phyloP scores from a whole-genome alignment of 2,888 invertebrate genomes.

The Tenodera sinensis region DNA sequence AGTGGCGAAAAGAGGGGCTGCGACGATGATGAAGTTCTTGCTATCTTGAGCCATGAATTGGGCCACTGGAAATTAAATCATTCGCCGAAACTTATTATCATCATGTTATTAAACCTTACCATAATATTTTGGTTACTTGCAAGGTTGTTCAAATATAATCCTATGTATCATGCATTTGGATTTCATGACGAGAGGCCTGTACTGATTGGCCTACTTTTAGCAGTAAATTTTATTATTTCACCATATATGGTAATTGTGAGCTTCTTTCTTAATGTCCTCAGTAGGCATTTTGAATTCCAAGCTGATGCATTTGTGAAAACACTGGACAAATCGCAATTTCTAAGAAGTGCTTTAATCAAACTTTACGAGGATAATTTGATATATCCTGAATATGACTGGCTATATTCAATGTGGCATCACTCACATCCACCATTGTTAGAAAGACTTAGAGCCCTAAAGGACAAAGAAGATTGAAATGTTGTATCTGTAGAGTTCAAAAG shows the following conservation, averaged over 20 bases:
- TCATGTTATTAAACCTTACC: slow-evolving; percentile 70
- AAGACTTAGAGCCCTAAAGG: slow-evolving; percentile 64
- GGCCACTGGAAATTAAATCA: slow-evolving; percentile 97
- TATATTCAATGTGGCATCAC: slow-evolving; percentile 93
- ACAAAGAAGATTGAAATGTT: background rate
- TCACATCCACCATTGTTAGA: slow-evolving; percentile 96
- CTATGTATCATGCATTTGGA: slow-evolving; percentile 86
- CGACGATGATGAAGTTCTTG: slow-evolving; percentile 87
- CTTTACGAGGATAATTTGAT: slow-evolving; percentile 93
- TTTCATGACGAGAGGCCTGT: slow-evolving; percentile 78
- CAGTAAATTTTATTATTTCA: slow-evolving; percentile 86
- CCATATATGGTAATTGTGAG: slow-evolving; percentile 89
- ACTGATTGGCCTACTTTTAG: slow-evolving; percentile 84
- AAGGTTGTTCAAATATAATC: slow-evolving; percentile 55
- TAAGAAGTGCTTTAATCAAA: slow-evolving; percentile 83
- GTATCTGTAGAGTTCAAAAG: background rate
- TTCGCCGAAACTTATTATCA: slow-evolving; percentile 75
- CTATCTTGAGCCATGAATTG: slow-evolving; percentile 92
- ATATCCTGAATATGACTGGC: slow-evolving; percentile 89
- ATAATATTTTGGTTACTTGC: slow-evolving; percentile 60
- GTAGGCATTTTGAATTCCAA: slow-evolving; percentile 90
- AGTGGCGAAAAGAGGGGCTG: slow-evolving; percentile 68
- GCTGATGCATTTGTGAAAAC: slow-evolving; percentile 89
- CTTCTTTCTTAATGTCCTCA: slow-evolving; percentile 78
- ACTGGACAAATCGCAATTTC: slow-evolving; percentile 67